phyloP scores from a whole-genome alignment of 1,140 invertebrate genomes.

The Lepidurus arcticus region DNA sequence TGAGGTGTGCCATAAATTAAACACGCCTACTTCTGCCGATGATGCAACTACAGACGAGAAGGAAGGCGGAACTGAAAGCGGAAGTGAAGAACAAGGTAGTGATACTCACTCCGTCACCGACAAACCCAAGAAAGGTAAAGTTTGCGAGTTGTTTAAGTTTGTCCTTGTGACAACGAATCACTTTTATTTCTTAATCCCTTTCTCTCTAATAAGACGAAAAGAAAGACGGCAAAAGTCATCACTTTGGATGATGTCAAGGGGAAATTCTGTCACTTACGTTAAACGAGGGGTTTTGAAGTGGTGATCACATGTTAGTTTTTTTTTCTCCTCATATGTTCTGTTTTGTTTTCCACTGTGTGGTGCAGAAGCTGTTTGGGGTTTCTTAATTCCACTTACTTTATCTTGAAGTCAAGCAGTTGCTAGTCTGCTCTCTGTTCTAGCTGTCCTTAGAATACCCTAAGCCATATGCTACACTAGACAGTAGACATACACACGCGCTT shows the following conservation, averaged over 20 bases:
- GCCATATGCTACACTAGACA: background rate
- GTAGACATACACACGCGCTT: conserved; percentile 12
- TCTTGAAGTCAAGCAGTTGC: background rate
- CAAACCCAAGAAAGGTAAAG: conserved; percentile 23
- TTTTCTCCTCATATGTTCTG: too few species aligned
- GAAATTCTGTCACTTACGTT: too few species aligned
- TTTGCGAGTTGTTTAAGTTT: background rate
- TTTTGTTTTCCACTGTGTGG: too few species aligned
- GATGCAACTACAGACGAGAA: conserved; percentile 1
- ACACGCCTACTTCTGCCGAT: background rate
- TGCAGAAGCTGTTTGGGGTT: background rate
- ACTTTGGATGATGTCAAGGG: too few species aligned
- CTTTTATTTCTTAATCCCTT: too few species aligned
- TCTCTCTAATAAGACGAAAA: too few species aligned
- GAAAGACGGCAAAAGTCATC: too few species aligned
- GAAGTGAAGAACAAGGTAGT: conserved; percentile 26
- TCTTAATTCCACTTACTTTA: background rate
- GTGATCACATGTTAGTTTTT: too few species aligned
- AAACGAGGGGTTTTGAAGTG: too few species aligned
- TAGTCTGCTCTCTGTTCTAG: background rate
- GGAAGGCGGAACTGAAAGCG: conserved; percentile 3
- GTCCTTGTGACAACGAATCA: background rate
- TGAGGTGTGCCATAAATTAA: conserved; percentile 94
- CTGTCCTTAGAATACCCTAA: background rate
- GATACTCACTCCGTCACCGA: background rate